phyloP scores from a whole-genome alignment of 1,140 invertebrate species.

The Propsilocerus akamusi region DNA sequence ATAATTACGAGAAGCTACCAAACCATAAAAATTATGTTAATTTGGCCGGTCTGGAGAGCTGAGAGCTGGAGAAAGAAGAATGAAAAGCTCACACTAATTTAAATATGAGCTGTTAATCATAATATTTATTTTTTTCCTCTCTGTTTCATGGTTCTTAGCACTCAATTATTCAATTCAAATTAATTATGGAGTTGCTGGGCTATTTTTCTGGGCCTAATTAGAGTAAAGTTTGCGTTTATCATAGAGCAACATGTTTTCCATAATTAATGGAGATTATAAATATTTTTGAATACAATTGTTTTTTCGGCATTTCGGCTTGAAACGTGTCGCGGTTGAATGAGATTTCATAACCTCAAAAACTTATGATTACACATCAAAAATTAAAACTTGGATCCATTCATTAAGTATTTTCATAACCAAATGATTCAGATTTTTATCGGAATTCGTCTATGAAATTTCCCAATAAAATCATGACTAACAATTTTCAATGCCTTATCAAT shows the following conservation, averaged over 20 bases:
- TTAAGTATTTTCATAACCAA: too few relatives aligned
- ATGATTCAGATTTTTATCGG: too few relatives aligned
- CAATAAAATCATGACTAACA: too few relatives aligned
- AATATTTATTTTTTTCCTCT: not conserved
- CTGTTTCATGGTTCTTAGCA: not conserved
- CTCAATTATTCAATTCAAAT: slow-evolving; percentile 4
- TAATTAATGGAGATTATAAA: not conserved
- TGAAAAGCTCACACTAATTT: too few relatives aligned
- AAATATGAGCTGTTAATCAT: slow-evolving; percentile 2
- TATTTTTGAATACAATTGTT: slow-evolving; percentile 1
- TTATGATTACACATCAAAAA: too few relatives aligned
- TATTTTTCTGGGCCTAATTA: not conserved
- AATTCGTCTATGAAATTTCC: too few relatives aligned
- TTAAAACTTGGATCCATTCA: too few relatives aligned
- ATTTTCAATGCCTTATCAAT: too few relatives aligned
- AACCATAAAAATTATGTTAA: slow-evolving; percentile 4
- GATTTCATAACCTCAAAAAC: too few relatives aligned
- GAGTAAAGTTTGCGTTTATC: not conserved
- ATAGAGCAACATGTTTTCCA: slow-evolving; percentile 1
- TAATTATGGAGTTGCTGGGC: not conserved
- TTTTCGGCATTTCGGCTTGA: too few relatives aligned
- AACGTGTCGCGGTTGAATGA: too few relatives aligned
- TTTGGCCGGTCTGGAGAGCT: not conserved
- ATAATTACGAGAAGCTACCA: not conserved
- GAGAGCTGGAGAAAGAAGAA: too few relatives aligned